phyloP scores from a whole-genome alignment of 2,888 invertebrate species.

The Bruchidius siliquastri region DNA sequence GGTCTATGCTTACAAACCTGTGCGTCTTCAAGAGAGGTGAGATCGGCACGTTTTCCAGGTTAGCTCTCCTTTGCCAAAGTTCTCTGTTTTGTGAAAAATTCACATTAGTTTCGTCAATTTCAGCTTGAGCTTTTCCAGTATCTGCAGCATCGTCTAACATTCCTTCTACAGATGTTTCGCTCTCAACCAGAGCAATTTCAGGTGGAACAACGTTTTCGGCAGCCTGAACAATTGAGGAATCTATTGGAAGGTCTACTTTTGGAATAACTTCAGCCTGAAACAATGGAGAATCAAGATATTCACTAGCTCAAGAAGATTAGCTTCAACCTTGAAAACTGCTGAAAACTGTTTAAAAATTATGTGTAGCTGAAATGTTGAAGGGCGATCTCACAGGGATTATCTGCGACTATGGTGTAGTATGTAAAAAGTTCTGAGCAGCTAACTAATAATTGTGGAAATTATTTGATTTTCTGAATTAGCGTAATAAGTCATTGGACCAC shows the following conservation, averaged over 20 bases:
- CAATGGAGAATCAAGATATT: neutral
- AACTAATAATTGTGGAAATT: too few relatives aligned
- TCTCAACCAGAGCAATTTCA: neutral
- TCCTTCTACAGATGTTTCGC: neutral
- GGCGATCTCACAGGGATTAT: too few relatives aligned
- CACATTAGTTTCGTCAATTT: conserved; percentile 46
- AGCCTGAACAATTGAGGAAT: neutral
- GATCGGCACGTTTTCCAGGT: conserved; percentile 48
- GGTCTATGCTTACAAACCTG: neutral
- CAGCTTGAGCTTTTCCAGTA: conserved; percentile 16
- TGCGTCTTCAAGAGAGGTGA: conserved; percentile 41
- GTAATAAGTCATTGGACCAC: too few relatives aligned
- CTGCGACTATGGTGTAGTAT: too few relatives aligned
- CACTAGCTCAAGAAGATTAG: neutral
- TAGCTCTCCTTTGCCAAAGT: conserved; percentile 59
- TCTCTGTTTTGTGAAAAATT: conserved; percentile 53
- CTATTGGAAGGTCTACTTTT: neutral
- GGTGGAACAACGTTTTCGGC: neutral
- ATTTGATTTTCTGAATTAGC: too few relatives aligned
- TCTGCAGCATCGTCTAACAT: neutral
- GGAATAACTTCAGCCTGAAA: neutral
- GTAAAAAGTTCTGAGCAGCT: too few relatives aligned
- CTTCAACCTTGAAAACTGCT: neutral
- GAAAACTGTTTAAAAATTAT: neutral
- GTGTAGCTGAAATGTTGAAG: too few relatives aligned